Evolutionary conservation across 2,797 vertebrate genomes (phyloP), one percentile per base, ranked within the genome.

Genomic region (Lepidocolaptes lacrymiger): DNA sequence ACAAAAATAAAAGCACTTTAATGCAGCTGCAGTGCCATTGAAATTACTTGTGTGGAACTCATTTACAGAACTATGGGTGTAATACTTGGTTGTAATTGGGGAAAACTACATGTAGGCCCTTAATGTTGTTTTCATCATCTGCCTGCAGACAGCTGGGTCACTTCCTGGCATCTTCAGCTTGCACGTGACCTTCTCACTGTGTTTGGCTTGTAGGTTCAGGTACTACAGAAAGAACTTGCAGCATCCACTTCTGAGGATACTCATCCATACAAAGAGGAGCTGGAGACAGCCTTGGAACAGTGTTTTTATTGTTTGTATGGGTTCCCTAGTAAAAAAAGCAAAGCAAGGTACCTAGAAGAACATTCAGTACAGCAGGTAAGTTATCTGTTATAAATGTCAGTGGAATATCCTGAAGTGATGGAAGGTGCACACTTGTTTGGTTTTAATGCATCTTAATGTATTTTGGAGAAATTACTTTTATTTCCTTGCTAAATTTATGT

Each of bases 251-350:
- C 95, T 18, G 98, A 97, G 66, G 98, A 99, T 68, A 96, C 98
- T 7, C 99, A 99, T 72, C 99, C 99, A 2, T 99, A 99, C 93
- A 99, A 99, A 96, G 99, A 99, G 88, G 99, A 99, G 95, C 95
- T 99, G 96, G 99, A 99, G 97, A 99, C 98, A 9, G 99, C 99
- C 20, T 90, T 99, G 96, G 99, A 99, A 88, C 99, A 99, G 97
- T 99, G 99, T 67, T 99, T 99, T 96, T 99, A 99, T 97, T 99
- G 99, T 85, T 97, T 99, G 0, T 99, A 99, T 44, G 98, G 98
- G 39, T 99, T 99, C 89, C 99, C 99, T 52, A 99, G 99, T 97
- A 99, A 99, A 97, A 99, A 99, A 97, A 99, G 99, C 98, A 99
- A 99, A 96, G 98, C 99, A 34, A 98, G 99, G 34, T 99, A 99